Conservation (phyloP, 1,140 invertebrate species). For the Microplitis demolitor region DNA sequence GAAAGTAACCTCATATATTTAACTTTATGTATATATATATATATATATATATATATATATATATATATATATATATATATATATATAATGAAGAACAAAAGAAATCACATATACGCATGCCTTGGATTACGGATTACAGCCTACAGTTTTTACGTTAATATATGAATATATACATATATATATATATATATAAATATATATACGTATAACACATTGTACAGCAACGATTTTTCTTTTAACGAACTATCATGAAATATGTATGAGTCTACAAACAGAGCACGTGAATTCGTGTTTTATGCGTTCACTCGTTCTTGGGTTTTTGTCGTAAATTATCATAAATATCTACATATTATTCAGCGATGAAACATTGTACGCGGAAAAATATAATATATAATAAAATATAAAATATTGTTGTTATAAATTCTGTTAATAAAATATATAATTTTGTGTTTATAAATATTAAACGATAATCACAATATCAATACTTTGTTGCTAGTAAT, state of each 20-base stretch:
- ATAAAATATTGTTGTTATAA: background rate
- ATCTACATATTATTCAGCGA: background rate
- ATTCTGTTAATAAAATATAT: too few relatives aligned
- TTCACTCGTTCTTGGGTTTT: background rate
- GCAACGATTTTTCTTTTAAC: constrained; percentile 2
- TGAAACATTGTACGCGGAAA: background rate
- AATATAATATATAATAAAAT: background rate
- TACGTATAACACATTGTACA: background rate
- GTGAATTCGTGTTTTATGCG: background rate
- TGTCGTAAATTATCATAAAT: background rate
- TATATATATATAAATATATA: too few relatives aligned
- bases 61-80: background rate
- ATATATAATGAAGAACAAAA: background rate
- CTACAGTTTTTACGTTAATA: too few relatives aligned
- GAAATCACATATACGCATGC: background rate
- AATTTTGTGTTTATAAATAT: too few relatives aligned
- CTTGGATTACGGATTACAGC: too few relatives aligned
- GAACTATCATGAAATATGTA: constrained; percentile 36
- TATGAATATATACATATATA: background rate
- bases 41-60: background rate
- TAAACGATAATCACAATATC: too few relatives aligned
- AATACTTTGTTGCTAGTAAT: too few relatives aligned
- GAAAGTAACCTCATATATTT: too few relatives aligned
- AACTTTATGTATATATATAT: background rate
- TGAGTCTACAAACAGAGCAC: constrained; percentile 7